Conservation (phyloP, 2,888 invertebrate species). For the Panopea generosa region DNA sequence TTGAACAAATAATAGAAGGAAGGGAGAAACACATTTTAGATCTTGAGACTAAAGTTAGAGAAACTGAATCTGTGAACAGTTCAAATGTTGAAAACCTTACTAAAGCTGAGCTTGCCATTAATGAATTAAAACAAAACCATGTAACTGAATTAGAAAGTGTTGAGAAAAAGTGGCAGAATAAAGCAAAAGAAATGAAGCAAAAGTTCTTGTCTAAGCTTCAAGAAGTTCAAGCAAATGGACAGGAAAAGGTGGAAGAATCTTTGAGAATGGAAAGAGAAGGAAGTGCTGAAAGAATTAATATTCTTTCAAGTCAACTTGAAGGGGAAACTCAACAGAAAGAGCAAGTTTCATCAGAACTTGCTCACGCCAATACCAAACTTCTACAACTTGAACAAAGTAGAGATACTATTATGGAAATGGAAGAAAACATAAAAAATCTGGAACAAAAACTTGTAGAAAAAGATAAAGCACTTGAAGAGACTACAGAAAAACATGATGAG, state of each 20-base stretch:
- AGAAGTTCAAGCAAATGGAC: conserved; percentile 67
- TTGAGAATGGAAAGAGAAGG: conserved; percentile 53
- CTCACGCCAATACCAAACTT: conserved; percentile 75
- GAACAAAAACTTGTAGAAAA: conserved; percentile 49
- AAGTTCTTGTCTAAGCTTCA: conserved; percentile 77
- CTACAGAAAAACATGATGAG: conserved; percentile 8
- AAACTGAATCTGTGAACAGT: conserved; percentile 23
- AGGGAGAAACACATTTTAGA: conserved; percentile 20
- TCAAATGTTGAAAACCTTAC: conserved; percentile 3
- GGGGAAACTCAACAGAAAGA: conserved; percentile 69
- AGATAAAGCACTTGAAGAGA: conserved; percentile 21
- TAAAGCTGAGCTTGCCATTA: no score
- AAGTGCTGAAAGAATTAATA: conserved; percentile 50
- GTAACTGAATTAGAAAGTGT: conserved; percentile 58
- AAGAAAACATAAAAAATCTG: conserved; percentile 58
- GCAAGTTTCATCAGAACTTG: conserved; percentile 70
- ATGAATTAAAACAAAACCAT: conserved; percentile 40
- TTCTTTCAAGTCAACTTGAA: conserved; percentile 58
- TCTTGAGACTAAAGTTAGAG: conserved; percentile 15
- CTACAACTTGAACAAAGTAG: conserved; percentile 74
- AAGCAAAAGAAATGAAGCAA: conserved; percentile 76
- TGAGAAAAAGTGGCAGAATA: conserved; percentile 69
- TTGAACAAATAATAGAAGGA: conserved; percentile 10
- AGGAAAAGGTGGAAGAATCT: conserved; percentile 46
- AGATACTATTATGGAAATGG: conserved; percentile 73